Conservation (phyloP, 1,140 invertebrate species). For the Trichogramma pretiosum region DNA sequence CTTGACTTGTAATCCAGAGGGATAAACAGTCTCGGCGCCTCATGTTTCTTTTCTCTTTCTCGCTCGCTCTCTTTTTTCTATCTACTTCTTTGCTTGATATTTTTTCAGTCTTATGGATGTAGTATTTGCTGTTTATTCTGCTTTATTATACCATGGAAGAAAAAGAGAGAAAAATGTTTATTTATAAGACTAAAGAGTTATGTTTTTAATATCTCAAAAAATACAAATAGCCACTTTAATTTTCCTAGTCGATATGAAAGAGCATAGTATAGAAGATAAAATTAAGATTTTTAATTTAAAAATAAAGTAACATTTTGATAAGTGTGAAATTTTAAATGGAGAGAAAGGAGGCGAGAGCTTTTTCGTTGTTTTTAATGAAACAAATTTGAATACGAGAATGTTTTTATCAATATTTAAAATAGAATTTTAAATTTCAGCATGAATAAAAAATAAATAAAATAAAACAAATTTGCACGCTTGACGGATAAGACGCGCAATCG, state of each 20-base stretch:
- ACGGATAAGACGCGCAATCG: not conserved
- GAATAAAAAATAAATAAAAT: not conserved
- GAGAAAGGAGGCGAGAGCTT: not conserved
- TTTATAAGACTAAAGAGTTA: too few relatives aligned
- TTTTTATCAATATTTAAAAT: not conserved
- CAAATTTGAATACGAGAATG: constrained; percentile 8
- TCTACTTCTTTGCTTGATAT: not conserved
- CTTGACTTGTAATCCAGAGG: constrained; percentile 28
- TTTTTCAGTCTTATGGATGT: too few relatives aligned
- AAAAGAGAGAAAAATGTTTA: too few relatives aligned
- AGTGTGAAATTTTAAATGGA: too few relatives aligned
- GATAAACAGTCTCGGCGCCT: constrained; percentile 29
- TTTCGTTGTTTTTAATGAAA: too few relatives aligned
- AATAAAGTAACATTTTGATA: too few relatives aligned
- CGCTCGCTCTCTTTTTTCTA: constrained; percentile 7
- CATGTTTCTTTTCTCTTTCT: constrained; percentile 8
- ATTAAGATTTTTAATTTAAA: too few relatives aligned
- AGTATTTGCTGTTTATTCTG: constrained; percentile 6
- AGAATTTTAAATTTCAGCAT: not conserved
- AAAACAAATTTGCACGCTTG: not conserved
- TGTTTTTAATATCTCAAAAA: too few relatives aligned
- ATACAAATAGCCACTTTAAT: too few relatives aligned
- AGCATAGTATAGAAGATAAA: too few relatives aligned
- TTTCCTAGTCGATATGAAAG: too few relatives aligned
- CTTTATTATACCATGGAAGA: constrained; percentile 11